A percentile compares a stretch with the other conserved stretches of the same genome.
Evolutionary conservation across 1,140 invertebrate species (phyloP).

Genomic region (Pemphigus obesinymphae): DNA sequence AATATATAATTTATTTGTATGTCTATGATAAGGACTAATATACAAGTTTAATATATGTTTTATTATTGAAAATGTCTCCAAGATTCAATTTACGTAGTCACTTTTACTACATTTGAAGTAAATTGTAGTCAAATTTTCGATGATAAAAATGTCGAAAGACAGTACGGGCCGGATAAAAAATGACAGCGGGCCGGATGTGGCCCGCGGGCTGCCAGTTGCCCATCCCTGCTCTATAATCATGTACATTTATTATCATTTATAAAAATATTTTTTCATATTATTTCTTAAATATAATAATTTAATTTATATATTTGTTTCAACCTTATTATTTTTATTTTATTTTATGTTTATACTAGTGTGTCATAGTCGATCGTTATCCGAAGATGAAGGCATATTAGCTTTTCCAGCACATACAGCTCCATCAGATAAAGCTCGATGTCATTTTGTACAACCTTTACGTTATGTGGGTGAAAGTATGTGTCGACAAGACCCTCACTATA

Average conservation of each 20-base stretch:
- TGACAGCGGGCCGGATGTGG: no score
- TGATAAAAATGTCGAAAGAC: no score
- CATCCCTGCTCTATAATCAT: no score
- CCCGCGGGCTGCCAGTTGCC: no score
- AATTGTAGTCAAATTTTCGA: no score
- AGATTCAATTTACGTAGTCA: no score
- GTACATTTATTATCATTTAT: background rate
- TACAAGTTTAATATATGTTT: no score
- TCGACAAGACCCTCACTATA: conserved; percentile 72
- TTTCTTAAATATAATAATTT: background rate
- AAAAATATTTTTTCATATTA: background rate
- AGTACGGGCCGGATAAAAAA: no score
- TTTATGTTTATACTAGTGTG: conserved; percentile 52
- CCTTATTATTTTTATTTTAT: background rate
- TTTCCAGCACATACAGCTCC: conserved; percentile 55
- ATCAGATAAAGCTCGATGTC: conserved; percentile 71
- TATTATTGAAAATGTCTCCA: no score
- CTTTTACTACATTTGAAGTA: no score
- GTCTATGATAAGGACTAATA: no score
- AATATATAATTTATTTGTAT: no score
- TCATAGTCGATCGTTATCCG: conserved; percentile 66
- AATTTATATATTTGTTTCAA: background rate
- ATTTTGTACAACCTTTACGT: conserved; percentile 56
- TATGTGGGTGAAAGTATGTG: conserved; percentile 72
- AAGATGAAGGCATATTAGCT: conserved; percentile 58